phyloP scores from a whole-genome alignment of 2,113 vertebrate genomes.

The Dipodomys ordii region DNA sequence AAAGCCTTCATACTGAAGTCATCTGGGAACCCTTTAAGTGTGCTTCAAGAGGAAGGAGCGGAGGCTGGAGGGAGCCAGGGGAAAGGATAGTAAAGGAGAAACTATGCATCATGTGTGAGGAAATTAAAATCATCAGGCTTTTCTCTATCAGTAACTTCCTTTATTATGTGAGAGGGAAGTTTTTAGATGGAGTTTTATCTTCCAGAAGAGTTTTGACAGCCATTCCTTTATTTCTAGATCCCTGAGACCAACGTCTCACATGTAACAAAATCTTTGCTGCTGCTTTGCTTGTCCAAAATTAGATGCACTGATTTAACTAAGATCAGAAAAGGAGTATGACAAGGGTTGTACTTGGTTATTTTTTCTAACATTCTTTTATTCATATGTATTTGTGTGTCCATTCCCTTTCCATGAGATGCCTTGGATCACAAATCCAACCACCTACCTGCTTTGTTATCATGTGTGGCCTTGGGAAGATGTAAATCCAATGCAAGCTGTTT shows the following conservation, averaged over 20 bases:
- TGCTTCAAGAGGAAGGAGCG: background rate
- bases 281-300: background rate
- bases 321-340: background rate
- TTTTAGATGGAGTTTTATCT: constrained; percentile 9
- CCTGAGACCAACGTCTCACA: background rate
- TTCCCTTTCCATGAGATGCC: background rate
- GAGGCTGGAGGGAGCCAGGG: background rate
- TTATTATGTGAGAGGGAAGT: background rate
- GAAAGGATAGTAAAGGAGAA: too few relatives aligned
- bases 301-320: background rate
- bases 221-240: background rate
- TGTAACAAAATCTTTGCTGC: background rate
- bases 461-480: background rate
- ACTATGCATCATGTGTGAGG: background rate
- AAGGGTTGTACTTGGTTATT: background rate
- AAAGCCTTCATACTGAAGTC: background rate
- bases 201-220: background rate
- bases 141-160: background rate
- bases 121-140: background rate
- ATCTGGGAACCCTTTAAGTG: background rate
- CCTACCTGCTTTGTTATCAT: background rate
- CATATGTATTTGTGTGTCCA: background rate
- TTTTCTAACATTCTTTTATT: background rate
- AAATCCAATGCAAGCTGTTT: background rate
- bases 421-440: background rate